Evolutionary conservation across 1,140 invertebrate species (phyloP).

Genomic region (Pseudobourletiella spinata): DNA sequence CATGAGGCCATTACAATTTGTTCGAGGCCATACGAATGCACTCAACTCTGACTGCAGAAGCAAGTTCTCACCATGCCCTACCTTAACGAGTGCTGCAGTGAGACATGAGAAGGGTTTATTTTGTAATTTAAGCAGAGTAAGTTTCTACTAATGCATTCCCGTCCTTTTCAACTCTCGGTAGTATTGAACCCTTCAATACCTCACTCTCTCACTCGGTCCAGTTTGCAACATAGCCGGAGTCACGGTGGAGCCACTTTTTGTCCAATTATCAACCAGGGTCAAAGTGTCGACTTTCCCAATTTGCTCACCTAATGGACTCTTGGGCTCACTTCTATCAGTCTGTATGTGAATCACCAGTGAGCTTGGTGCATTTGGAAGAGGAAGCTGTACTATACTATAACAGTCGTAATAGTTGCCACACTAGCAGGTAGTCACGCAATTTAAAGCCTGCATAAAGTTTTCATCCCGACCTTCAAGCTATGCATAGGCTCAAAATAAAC

Average conservation of each 20-base stretch:
- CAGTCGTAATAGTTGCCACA: no score
- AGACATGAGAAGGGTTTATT: slow-evolving; percentile 9
- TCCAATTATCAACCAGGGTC: no score
- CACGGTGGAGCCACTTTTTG: no score
- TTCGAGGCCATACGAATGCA: not conserved
- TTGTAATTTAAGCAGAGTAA: slow-evolving; percentile 1
- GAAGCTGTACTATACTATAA: no score
- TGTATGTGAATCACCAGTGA: no score
- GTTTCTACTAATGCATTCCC: not conserved
- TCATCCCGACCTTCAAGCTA: not conserved
- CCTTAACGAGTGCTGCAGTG: not conserved
- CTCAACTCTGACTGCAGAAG: not conserved
- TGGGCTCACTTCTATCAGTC: no score
- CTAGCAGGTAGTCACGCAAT: not conserved
- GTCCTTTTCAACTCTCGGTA: not conserved
- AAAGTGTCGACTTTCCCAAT: no score
- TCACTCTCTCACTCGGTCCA: no score
- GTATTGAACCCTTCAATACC: not conserved
- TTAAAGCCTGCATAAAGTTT: not conserved
- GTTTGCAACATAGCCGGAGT: no score
- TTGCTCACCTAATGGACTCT: not conserved
- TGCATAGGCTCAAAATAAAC: not conserved
- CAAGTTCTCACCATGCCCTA: slow-evolving; percentile 4
- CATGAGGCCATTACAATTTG: not conserved
- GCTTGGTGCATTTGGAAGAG: no score